These are phyloP conservation scores for Ictalurus punctatus DNA, from an alignment of 2,113 vertebrate species.

Conservation along the genomic window DNA sequence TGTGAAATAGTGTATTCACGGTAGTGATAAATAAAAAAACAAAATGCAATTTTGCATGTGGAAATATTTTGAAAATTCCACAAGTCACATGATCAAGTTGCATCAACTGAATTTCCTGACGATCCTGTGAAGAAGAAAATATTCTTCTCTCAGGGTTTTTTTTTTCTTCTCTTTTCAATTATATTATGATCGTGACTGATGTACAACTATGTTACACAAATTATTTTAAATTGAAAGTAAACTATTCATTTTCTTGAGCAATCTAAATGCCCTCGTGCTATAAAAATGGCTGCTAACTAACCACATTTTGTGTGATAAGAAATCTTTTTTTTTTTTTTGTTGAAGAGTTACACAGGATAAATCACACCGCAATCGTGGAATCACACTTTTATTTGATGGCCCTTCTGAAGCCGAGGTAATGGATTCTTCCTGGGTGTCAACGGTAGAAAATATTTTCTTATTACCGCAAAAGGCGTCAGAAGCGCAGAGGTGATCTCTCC, in stretches of 20 bases:
- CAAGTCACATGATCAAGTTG: not conserved
- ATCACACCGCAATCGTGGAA: not conserved
- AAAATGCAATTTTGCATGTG: not conserved
- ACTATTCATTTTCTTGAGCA: not conserved
- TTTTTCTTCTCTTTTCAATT: not conserved
- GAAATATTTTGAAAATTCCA: not conserved
- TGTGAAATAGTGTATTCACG: no score
- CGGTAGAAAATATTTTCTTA: conserved; percentile 51
- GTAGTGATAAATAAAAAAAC: no score
- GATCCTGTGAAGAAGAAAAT: not conserved
- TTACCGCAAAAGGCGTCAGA: conserved; percentile 49
- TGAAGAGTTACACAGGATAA: not conserved
- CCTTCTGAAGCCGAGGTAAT: conserved; percentile 7
- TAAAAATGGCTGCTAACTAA: not conserved
- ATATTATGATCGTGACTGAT: not conserved
- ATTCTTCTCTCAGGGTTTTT: not conserved
- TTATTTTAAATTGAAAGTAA: no score
- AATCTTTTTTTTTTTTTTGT: not conserved
- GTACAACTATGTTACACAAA: no score
- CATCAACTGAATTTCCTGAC: not conserved
- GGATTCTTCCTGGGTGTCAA: conserved; percentile 18
- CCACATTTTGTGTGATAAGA: not conserved
- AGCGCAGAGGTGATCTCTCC: conserved; percentile 62
- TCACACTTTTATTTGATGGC: not conserved
- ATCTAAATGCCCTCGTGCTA: not conserved